Evolutionary conservation across 2,888 invertebrate genomes (phyloP).

Genomic region (Macrophya annulata): DNA sequence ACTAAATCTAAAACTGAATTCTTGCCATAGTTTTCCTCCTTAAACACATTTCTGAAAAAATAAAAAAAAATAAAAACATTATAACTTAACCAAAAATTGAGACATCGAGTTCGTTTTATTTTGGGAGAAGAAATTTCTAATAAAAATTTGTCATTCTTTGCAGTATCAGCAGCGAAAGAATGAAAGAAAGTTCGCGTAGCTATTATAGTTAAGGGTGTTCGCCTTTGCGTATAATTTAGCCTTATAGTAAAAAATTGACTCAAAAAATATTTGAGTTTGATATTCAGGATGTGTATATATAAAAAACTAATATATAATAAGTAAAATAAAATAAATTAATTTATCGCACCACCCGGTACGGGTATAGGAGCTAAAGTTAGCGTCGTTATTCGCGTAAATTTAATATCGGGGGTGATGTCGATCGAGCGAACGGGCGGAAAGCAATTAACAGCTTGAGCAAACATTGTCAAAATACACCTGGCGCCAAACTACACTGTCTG

Average conservation of each 20-base stretch:
- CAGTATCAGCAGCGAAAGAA: too few species aligned
- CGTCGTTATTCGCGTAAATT: slow-evolving; percentile 25
- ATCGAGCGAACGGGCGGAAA: slow-evolving; percentile 24
- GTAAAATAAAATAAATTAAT: slow-evolving; percentile 9
- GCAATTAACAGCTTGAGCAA: slow-evolving; percentile 47
- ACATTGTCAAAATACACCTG: slow-evolving; percentile 53
- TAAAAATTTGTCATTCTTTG: too few species aligned
- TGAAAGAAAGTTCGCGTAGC: too few species aligned
- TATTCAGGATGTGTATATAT: not conserved
- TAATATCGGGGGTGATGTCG: slow-evolving; percentile 41
- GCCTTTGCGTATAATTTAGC: too few species aligned
- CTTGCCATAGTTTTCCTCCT: not conserved
- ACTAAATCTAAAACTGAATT: slow-evolving; percentile 32
- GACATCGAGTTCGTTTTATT: too few species aligned
- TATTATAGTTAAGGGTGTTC: too few species aligned
- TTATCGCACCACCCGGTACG: slow-evolving; percentile 2
- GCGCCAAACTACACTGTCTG: slow-evolving; percentile 6
- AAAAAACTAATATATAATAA: not conserved
- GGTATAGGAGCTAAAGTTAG: not conserved
- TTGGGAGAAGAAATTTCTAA: too few species aligned
- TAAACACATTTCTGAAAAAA: not conserved
- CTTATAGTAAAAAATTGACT: not conserved
- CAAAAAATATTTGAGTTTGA: not conserved
- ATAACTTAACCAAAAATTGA: too few species aligned
- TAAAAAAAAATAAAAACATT: too few species aligned